phyloP scores from a whole-genome alignment of 2,113 vertebrate species.

The Tetrao urogallus region DNA sequence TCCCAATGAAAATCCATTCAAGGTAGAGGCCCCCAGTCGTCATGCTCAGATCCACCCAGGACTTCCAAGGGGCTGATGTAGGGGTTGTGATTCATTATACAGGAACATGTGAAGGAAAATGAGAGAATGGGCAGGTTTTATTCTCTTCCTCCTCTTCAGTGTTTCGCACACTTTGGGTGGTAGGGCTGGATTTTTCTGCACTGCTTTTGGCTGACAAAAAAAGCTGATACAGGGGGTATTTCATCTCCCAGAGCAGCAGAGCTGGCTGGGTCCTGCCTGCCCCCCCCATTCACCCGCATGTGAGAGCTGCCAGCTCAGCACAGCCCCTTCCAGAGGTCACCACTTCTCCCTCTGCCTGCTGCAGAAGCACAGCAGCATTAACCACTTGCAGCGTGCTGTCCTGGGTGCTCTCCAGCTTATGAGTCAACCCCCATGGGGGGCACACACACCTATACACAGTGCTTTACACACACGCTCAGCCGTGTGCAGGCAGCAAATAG shows the following conservation, averaged over 20 bases:
- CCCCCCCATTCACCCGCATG: neutral
- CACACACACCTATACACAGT: accelerated
- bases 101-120: neutral
- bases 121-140: neutral
- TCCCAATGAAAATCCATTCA: neutral
- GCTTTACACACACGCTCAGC: neutral
- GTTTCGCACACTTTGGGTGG: neutral
- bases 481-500: neutral
- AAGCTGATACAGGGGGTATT: conserved; percentile 63
- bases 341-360: neutral
- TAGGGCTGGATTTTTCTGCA: neutral
- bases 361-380: neutral
- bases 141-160: neutral
- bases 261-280: neutral
- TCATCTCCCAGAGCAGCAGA: conserved; percentile 56
- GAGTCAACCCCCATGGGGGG: accelerated
- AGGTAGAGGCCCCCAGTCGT: neutral
- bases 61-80: neutral
- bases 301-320: conserved; percentile 63
- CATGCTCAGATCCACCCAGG: neutral
- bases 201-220: conserved; percentile 31
- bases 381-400: neutral
- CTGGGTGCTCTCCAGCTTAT: neutral
- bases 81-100: neutral
- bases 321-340: conserved; percentile 62